Conservation (phyloP, 2,113 vertebrate species). For the Tautogolabrus adspersus region DNA sequence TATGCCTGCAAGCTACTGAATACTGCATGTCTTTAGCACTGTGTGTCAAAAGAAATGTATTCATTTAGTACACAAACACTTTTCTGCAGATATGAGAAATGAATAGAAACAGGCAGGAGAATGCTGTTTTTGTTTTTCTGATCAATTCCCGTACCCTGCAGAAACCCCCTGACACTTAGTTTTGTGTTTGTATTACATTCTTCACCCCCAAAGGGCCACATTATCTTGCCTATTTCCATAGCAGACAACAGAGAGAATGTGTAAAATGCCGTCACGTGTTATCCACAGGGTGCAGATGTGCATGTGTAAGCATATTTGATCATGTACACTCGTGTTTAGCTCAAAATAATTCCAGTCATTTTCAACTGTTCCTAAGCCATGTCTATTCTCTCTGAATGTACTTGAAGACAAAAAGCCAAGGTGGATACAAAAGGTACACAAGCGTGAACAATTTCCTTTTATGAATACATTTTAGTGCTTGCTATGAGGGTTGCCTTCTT, state of each 20-base stretch:
- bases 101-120: conserved; percentile 34
- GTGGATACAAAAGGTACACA: not conserved
- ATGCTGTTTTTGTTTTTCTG: conserved; percentile 43
- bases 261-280: conserved; percentile 56
- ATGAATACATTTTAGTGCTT: conserved; percentile 30
- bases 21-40: conserved; percentile 8
- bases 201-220: conserved; percentile 51
- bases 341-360: conserved; percentile 51
- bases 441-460: conserved; percentile 6
- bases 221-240: conserved; percentile 60
- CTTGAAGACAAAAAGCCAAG: conserved; percentile 24
- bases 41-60: conserved; percentile 26
- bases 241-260: conserved; percentile 55
- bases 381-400: conserved; percentile 24
- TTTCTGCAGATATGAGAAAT: conserved; percentile 44
- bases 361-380: conserved; percentile 6
- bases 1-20: conserved; percentile 20
- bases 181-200: conserved; percentile 48
- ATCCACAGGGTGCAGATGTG: conserved; percentile 60
- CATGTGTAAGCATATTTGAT: conserved; percentile 61
- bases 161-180: conserved; percentile 35
- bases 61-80: conserved; percentile 12
- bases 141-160: conserved; percentile 55
- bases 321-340: conserved; percentile 45
- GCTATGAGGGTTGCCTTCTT: conserved; percentile 40